A percentile compares a stretch with the other conserved stretches of the same genome.
These are phyloP conservation scores for Coleophora flavipennella DNA, from an alignment of 2,888 invertebrate species.

Conservation along the genomic window DNA sequence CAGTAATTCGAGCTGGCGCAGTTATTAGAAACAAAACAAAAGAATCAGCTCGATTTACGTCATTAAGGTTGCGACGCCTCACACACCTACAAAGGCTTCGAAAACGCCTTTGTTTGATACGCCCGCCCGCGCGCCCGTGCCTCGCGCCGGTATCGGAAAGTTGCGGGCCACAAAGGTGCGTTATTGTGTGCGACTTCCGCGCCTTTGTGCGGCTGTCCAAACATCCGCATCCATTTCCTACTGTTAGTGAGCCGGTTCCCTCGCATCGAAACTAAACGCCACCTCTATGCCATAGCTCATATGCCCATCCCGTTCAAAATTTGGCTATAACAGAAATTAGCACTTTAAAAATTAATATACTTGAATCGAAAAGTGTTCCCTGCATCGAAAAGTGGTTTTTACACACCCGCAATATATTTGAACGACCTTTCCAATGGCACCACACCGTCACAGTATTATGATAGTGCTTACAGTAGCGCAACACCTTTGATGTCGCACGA, in stretches of 20 bases:
- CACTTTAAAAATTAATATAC: too few species aligned
- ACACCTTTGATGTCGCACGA: too few species aligned
- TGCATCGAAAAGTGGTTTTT: too few species aligned
- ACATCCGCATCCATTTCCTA: slow-evolving; percentile 22
- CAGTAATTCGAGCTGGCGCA: slow-evolving; percentile 44
- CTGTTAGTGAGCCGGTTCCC: too few species aligned
- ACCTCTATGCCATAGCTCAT: too few species aligned
- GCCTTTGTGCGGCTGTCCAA: slow-evolving; percentile 51
- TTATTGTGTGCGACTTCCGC: slow-evolving; percentile 44
- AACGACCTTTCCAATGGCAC: too few species aligned
- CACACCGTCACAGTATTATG: too few species aligned
- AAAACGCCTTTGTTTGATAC: slow-evolving; percentile 4
- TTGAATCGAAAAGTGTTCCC: too few species aligned
- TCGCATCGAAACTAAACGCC: slow-evolving; percentile 30
- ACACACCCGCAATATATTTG: too few species aligned
- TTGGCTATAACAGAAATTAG: too few species aligned
- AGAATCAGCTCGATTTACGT: slow-evolving; percentile 58
- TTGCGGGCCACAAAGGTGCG: slow-evolving; percentile 31
- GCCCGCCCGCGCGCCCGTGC: slow-evolving; percentile 17
- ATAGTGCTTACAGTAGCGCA: too few species aligned
- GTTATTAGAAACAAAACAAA: slow-evolving; percentile 51
- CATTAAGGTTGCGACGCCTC: slow-evolving; percentile 35
- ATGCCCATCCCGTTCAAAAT: too few species aligned
- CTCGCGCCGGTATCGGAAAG: slow-evolving; percentile 26
- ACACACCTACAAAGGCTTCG: slow-evolving; percentile 12